Conservation (phyloP, 2,888 invertebrate species). For the Dryobotodes eremita region DNA sequence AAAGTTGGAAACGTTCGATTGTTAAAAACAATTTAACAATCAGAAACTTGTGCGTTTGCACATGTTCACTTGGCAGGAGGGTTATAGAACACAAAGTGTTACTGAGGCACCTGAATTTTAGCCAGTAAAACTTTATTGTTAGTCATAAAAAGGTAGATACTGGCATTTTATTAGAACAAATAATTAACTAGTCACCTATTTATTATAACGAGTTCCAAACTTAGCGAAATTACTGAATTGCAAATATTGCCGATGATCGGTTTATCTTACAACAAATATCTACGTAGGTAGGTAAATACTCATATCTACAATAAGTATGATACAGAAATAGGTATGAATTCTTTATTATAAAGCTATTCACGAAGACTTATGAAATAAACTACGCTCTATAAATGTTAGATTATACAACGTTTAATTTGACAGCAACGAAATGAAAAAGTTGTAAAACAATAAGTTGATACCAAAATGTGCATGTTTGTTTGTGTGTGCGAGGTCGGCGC, state of each 20-base stretch:
- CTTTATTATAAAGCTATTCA: too few relatives aligned
- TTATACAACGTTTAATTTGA: conserved; percentile 28
- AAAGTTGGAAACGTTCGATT: too few relatives aligned
- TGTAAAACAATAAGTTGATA: conserved; percentile 44
- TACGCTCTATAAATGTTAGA: not conserved
- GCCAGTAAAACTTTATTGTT: not conserved
- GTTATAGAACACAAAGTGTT: too few relatives aligned
- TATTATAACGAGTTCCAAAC: not conserved
- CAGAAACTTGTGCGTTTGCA: too few relatives aligned
- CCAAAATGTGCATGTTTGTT: conserved; percentile 53
- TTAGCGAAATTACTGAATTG: not conserved
- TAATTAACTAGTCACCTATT: not conserved
- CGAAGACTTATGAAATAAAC: not conserved
- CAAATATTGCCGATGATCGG: not conserved
- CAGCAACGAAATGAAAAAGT: conserved; percentile 30
- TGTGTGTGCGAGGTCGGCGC: conserved; percentile 48
- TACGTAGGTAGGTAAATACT: too few relatives aligned
- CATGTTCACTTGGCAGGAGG: too few relatives aligned
- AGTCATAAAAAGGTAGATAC: not conserved
- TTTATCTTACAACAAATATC: not conserved
- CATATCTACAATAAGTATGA: too few relatives aligned
- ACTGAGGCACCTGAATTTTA: too few relatives aligned
- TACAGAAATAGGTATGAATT: not conserved
- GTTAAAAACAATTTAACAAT: too few relatives aligned
- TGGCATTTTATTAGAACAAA: not conserved